Base-by-base conservation (phyloP, 1,140 invertebrate species). In the Drosophila athabasca region DNA sequence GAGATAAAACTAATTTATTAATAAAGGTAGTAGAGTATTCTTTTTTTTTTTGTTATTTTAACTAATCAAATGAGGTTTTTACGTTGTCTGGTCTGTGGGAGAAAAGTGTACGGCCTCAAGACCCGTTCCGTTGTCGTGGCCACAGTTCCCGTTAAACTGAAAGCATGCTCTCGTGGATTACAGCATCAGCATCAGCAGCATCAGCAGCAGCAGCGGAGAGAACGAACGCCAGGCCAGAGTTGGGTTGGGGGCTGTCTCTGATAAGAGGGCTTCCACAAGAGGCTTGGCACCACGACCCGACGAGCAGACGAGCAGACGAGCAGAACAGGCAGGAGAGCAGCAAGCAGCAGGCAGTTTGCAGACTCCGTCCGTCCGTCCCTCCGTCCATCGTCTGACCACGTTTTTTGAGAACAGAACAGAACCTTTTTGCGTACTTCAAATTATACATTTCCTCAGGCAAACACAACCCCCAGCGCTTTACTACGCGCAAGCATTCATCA, bases 131-230 rank as follows among this genome's bases (percentile, higher is more conserved):
- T 64, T 70, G 55, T 68, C 80, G 80, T 84, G 76, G 55, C 60
- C 83, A 88, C 78, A 53, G 69, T 79, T 87, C 69, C 65, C 59
- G 71, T 76, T 76, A 62, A 71, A 88, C 82, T 85, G 69, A 79
- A 80, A 62, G 46, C 55, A 51, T 53, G 61, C 61, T 64, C 61
- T 67, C 73, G 79, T 73, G 80, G 35, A 55, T 69, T 75, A 72
- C 82, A 85, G 82, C 82, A 82, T 87, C 82, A 60, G 52, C 26
- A 58, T 50, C 52, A 9, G 44, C 31, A 52, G 53, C 24, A 26
- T 6, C 26, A 29, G 26, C 26, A 53, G 51, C 26, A 46, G 39
- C 35, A 19, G 45, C 65, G 41, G 51, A 61, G 26, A 61, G 43
- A 73, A 59, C 60, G 15, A 51, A 41, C 62, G 62, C 35, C 61